Evolutionary conservation across 2,113 vertebrate genomes (phyloP), one percentile per base, ranked within the genome.

Genomic region (Athene noctua): DNA sequence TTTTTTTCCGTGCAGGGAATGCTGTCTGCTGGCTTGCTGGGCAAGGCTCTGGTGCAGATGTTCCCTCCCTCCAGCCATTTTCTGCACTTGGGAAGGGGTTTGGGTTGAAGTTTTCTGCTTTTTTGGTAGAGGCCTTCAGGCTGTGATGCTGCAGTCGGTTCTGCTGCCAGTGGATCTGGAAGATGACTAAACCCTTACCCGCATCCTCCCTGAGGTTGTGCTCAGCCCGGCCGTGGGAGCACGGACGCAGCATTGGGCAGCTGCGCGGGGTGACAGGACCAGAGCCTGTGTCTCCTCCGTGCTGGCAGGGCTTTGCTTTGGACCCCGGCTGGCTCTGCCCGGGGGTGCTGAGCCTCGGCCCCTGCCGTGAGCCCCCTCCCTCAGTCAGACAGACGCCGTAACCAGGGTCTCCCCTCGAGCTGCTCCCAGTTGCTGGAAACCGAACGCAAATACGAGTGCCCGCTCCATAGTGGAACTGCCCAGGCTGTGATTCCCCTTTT

Each of bases 171-270:
- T 16, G 38, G 11, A 9, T 70, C 16, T 55, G 80, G 57, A 47
- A 55, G 58, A 21, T 16, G 17, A 63, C 27, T 62, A 30, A 78
- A 12, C 67, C 46, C 2, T 4, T 1, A 80, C 70, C 86, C 7
- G 1, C 62, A 54, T 49, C 61, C 21, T 68, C 36, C 58, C 63
- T 22, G 61, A 21, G 55, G 66, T 6, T 26, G 61, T 11, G 27
- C 67, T 81, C 62, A 57, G 54, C 72, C 23, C 71, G 36, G 54
- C 49, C 23, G 59, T 6, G 11, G 36, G 68, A 89, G 63, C 80
- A 19, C 0, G 0, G 65, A 32, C 54, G 21, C 9, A 2, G 59
- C 25, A 5, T 34, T 57, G 1, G 61, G 22, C 57, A 73, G 67
- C 86, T 34, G 38, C 34, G 0, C 1, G 2, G 58, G 66, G 19